Evolutionary conservation across 2,888 invertebrate species (phyloP).

Genomic region (Leptogaster cylindrica): DNA sequence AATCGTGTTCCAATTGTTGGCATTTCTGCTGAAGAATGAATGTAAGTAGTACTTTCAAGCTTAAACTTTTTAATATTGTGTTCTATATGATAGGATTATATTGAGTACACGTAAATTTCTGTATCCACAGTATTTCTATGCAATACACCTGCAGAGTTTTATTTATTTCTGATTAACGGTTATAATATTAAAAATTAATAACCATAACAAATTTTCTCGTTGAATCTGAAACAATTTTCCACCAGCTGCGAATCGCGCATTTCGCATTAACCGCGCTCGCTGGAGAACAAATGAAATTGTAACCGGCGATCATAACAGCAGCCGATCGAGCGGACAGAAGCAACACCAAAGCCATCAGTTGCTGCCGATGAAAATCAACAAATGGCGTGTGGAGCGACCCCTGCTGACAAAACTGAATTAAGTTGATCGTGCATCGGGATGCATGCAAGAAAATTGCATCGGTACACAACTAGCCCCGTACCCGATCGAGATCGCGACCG

Average conservation of each 20-base stretch:
- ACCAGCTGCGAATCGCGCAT: constrained; percentile 23
- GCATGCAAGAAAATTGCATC: not conserved
- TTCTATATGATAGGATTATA: too few relatives aligned
- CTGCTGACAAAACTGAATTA: constrained; percentile 44
- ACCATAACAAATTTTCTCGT: constrained; percentile 36
- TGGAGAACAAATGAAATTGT: constrained; percentile 37
- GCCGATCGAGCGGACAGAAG: constrained; percentile 35
- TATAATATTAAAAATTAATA: constrained; percentile 36
- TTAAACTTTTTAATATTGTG: too few relatives aligned
- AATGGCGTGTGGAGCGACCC: constrained; percentile 42
- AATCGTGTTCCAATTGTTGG: too few relatives aligned
- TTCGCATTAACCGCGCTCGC: constrained; percentile 17
- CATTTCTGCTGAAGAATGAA: too few relatives aligned
- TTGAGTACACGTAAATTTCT: too few relatives aligned
- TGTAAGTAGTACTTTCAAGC: too few relatives aligned
- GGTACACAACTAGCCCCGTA: not conserved
- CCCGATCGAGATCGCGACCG: constrained; percentile 2
- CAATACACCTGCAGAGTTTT: not conserved
- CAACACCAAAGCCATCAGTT: constrained; percentile 16
- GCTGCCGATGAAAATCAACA: constrained; percentile 40
- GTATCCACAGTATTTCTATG: too few relatives aligned
- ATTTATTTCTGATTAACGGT: constrained; percentile 23
- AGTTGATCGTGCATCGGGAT: constrained; percentile 23
- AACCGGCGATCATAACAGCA: constrained; percentile 40
- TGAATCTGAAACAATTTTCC: constrained; percentile 35